These are phyloP conservation scores for Coryphaenoides rupestris DNA, from an alignment of 2,113 vertebrate genomes.

Conservation along the genomic window DNA sequence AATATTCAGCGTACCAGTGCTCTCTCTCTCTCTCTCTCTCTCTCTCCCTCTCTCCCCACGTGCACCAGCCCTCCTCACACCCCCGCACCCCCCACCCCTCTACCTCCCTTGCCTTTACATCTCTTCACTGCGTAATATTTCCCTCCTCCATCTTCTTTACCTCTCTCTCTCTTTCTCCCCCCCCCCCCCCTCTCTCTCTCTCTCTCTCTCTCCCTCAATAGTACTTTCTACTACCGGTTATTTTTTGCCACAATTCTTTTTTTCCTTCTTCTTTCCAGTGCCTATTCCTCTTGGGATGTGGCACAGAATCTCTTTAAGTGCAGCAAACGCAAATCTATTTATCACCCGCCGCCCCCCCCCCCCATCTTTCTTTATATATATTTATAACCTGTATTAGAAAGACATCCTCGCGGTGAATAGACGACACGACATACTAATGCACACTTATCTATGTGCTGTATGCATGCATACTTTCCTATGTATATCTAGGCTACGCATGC, in stretches of 20 bases:
- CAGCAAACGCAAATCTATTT: slow-evolving; percentile 69
- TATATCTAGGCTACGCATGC: too few relatives aligned
- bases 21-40: slow-evolving; percentile 34
- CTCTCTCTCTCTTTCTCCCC: slow-evolving; percentile 32
- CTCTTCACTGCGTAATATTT: slow-evolving; percentile 45
- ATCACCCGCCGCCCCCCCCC: too few relatives aligned
- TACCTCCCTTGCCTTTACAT: slow-evolving; percentile 38
- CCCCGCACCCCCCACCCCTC: slow-evolving; percentile 28
- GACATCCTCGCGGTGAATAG: slow-evolving; percentile 15
- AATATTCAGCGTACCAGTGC: slow-evolving; percentile 63
- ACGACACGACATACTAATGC: neutral
- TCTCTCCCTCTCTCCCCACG: slow-evolving; percentile 16
- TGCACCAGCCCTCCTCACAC: slow-evolving; percentile 11
- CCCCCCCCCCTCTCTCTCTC: too few relatives aligned
- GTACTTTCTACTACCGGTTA: slow-evolving; percentile 36
- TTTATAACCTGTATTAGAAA: slow-evolving; percentile 27
- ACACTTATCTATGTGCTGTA: neutral
- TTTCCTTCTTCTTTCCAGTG: slow-evolving; percentile 20
- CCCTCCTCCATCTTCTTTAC: slow-evolving; percentile 26
- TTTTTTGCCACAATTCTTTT: slow-evolving; percentile 43
- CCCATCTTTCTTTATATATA: slow-evolving; percentile 46
- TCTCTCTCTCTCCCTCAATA: slow-evolving; percentile 35
- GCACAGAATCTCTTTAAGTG: slow-evolving; percentile 70
- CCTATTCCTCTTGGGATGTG: slow-evolving; percentile 62
- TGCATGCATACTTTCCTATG: neutral